phyloP scores from a whole-genome alignment of 2,797 vertebrate genomes.

The Enteromius unitaeniatus region DNA sequence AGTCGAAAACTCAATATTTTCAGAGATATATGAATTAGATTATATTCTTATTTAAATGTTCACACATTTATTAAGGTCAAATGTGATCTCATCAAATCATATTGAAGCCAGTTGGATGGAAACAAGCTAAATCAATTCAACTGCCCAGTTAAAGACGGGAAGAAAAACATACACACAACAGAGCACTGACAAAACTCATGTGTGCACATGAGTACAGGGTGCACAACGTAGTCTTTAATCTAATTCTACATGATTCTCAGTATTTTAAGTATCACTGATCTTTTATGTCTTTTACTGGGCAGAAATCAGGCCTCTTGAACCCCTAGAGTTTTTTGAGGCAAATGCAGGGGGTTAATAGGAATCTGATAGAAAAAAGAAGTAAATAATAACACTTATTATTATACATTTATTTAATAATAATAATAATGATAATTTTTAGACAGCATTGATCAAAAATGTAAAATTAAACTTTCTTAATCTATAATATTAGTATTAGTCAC shows the following conservation, averaged over 20 bases:
- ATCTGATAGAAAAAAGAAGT: not conserved
- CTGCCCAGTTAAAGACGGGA: slow-evolving; percentile 24
- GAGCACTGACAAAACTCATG: slow-evolving; percentile 1
- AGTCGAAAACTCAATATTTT: not conserved
- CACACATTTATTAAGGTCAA: slow-evolving; percentile 38
- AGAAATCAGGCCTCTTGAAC: not conserved
- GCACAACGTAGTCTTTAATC: not conserved
- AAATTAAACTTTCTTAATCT: not conserved
- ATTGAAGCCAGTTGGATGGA: slow-evolving; percentile 30
- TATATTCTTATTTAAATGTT: not conserved
- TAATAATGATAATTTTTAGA: not conserved
- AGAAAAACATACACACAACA: slow-evolving; percentile 43
- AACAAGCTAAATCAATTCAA: slow-evolving; percentile 49
- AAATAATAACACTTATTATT: not conserved
- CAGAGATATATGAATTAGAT: not conserved
- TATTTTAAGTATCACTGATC: not conserved
- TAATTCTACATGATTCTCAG: not conserved
- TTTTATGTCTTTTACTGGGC: not conserved
- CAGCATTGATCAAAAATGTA: not conserved
- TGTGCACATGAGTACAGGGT: not conserved
- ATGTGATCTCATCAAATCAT: slow-evolving; percentile 9
- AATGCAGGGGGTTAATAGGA: not conserved
- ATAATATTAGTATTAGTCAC: not conserved
- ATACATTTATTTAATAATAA: not conserved
- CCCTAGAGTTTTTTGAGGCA: not conserved